These are phyloP conservation scores for Tolmerus cingulatus DNA, from an alignment of 2,888 invertebrate genomes.

Conservation along the genomic window DNA sequence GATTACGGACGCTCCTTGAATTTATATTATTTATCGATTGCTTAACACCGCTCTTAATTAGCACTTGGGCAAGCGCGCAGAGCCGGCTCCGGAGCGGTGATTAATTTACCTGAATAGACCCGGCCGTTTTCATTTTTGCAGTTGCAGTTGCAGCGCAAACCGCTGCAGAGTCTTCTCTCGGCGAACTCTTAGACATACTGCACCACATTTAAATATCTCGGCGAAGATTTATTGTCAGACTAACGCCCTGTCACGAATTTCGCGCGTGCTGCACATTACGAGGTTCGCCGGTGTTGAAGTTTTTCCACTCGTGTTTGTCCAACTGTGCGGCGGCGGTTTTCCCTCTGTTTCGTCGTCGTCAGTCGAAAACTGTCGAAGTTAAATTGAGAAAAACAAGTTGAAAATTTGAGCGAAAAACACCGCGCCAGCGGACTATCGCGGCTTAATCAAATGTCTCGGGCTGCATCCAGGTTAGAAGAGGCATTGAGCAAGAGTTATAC, in stretches of 20 bases:
- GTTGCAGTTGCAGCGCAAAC: constrained; percentile 49
- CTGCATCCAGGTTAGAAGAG: constrained; percentile 8
- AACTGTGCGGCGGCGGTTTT: neutral
- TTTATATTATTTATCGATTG: constrained; percentile 32
- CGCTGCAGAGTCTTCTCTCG: constrained; percentile 47
- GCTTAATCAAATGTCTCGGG: constrained; percentile 10
- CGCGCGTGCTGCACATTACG: constrained; percentile 55
- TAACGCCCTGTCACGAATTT: constrained; percentile 56
- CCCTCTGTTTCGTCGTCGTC: constrained; percentile 8
- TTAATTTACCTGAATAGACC: constrained; percentile 49
- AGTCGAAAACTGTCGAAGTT: constrained; percentile 18
- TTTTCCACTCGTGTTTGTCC: constrained; percentile 30
- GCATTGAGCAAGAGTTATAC: constrained; percentile 21
- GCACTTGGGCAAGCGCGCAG: neutral
- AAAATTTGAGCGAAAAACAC: constrained; percentile 25
- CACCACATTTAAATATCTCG: constrained; percentile 54
- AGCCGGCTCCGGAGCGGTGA: constrained; percentile 44
- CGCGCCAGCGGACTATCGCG: neutral
- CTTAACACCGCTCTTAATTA: constrained; percentile 30
- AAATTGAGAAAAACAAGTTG: constrained; percentile 14
- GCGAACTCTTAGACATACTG: constrained; percentile 48
- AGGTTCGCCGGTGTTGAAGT: constrained; percentile 47
- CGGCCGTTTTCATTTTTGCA: constrained; percentile 46
- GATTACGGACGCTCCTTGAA: constrained; percentile 37
- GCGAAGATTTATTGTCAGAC: constrained; percentile 54